These are phyloP conservation scores for Coilia nasus DNA, from an alignment of 2,797 vertebrate genomes.

Conservation along the genomic window DNA sequence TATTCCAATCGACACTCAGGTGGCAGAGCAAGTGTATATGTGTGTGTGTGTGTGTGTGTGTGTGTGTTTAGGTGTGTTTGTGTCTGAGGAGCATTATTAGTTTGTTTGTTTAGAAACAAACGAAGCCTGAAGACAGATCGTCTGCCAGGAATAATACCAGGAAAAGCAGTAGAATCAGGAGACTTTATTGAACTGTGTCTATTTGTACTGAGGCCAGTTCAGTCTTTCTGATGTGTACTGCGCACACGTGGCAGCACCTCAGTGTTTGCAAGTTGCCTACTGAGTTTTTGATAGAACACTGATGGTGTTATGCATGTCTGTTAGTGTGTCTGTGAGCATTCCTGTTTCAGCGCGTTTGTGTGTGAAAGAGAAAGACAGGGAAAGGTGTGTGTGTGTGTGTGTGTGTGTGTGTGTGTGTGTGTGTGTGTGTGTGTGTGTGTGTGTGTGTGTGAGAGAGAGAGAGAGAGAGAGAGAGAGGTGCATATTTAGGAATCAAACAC, in stretches of 20 bases:
- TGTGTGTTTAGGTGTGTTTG: not conserved
- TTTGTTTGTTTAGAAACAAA: not conserved
- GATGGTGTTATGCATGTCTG: not conserved
- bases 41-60: conserved; percentile 17
- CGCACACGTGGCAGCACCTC: no score
- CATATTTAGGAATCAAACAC: conserved; percentile 45
- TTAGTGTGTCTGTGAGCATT: not conserved
- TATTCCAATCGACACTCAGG: not conserved
- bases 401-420: conserved; percentile 26
- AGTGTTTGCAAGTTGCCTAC: not conserved
- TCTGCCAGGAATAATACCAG: not conserved
- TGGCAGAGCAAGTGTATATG: not conserved
- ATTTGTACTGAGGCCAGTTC: not conserved
- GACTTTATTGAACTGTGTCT: not conserved
- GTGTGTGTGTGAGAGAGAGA: conserved; percentile 23
- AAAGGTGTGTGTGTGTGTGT: conserved; percentile 11
- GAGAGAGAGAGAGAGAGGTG: not conserved
- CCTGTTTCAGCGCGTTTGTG: not conserved
- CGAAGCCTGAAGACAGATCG: not conserved
- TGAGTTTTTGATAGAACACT: not conserved
- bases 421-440: conserved; percentile 15
- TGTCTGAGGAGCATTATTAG: no score
- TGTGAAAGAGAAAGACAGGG: not conserved
- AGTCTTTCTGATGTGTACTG: not conserved
- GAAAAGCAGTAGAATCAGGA: not conserved